Evolutionary conservation across 2,797 vertebrate genomes (phyloP).

Genomic region (Carduelis carduelis): DNA sequence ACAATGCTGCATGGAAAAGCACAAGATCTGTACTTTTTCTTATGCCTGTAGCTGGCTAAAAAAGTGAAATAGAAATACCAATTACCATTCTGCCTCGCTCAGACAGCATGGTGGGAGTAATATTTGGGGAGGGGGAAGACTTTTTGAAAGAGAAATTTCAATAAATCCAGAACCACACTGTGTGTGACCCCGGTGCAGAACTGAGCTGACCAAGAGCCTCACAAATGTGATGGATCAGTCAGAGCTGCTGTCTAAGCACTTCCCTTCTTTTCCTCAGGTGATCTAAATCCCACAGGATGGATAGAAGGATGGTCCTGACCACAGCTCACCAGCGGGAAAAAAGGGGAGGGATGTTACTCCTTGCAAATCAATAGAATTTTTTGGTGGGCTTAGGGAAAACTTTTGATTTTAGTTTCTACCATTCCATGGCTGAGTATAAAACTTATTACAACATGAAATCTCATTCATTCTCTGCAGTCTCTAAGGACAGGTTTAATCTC

Average conservation of each 20-base stretch:
- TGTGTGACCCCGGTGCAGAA: not conserved
- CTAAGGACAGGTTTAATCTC: not conserved
- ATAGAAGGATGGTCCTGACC: not conserved
- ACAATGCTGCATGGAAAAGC: not conserved
- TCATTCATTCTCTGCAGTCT: not conserved
- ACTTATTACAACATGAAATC: not conserved
- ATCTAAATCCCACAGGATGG: not conserved
- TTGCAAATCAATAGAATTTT: not conserved
- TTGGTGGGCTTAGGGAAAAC: not conserved
- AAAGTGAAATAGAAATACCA: slow-evolving; percentile 16
- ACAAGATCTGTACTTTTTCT: not conserved
- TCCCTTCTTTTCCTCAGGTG: not conserved
- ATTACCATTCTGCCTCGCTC: not conserved
- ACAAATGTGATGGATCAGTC: not conserved
- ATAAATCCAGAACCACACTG: not conserved
- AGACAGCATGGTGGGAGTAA: not conserved
- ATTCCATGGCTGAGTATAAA: not conserved
- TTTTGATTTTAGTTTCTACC: not conserved
- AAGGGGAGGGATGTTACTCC: not conserved
- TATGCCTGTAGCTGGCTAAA: not conserved
- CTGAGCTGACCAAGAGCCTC: not conserved
- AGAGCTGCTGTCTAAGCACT: not conserved
- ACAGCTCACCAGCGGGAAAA: not conserved
- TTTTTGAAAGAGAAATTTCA: not conserved
- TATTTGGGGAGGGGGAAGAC: not conserved